Base-by-base conservation (phyloP, 2,797 vertebrate genomes). In the Intellagama lesueurii region DNA sequence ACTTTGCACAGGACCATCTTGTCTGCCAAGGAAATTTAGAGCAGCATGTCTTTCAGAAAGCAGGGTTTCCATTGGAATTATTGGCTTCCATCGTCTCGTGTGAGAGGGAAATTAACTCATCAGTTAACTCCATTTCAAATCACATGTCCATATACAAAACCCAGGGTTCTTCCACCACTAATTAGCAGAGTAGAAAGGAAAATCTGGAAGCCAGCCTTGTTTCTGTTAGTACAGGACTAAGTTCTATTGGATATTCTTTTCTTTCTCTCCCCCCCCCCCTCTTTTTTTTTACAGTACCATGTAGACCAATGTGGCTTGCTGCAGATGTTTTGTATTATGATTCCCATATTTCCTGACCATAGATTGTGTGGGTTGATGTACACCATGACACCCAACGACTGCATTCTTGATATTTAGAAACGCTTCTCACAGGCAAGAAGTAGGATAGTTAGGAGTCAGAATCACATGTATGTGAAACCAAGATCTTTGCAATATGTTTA, bases 21-120 rank as follows among this genome's bases (percentile, higher is more conserved):
- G 89, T 95, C 93, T 90, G 90, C 91, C 95, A 89, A 94, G 94
- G 95, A 97, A 96, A 96, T 97, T 95, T 95, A 94, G 95, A 96
- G 96, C 93, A 94, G 91, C 91, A 93, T 6, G 82, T 78, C 91
- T 96, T 96, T 95, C 92, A 97, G 93, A 96, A 94, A 96, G 91
- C 95, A 96, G 94, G 91, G 93, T 93, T 93, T 91, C 88, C 87
- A 85, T 91, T 93, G 90, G 95, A 95, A 94, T 93, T 96, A 93
- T 95, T 86, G 90, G 90, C 92, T 96, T 95, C 93, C 92, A 90
- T 78, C 17, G 14, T 24, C 76, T 76, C 66, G 91, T 85, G 94
- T 66, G 88, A 89, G n/a, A 14, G 85, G 76, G 85, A 93, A 64
- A 93, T 95, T 96, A 94, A 93, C 83, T 93, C 88, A 92, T 90